phyloP scores from a whole-genome alignment of 2,113 vertebrate species.

The Felis chaus region DNA sequence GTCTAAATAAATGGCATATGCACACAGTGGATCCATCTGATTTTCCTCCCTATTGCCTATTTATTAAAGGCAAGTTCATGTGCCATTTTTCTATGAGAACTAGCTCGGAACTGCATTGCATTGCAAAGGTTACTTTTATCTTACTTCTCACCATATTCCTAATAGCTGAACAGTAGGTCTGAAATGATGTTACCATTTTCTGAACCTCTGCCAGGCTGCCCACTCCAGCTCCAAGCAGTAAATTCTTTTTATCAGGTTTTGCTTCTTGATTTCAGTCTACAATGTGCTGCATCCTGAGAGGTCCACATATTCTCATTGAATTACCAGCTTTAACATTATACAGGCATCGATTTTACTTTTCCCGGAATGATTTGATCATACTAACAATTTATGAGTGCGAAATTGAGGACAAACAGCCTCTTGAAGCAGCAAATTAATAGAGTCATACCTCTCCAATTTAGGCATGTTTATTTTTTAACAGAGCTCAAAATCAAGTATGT shows the following conservation, averaged over 20 bases:
- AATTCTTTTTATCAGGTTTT: conserved; percentile 48
- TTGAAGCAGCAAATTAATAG: conserved; percentile 48
- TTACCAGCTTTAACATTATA: conserved; percentile 28
- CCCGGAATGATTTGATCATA: conserved; percentile 44
- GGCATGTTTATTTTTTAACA: conserved; percentile 53
- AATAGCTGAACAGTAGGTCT: background rate
- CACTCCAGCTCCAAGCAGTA: conserved; percentile 9
- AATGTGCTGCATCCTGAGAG: conserved; percentile 14
- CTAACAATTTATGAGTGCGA: conserved; percentile 50
- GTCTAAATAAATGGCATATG: background rate
- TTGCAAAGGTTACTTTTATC: conserved; percentile 33
- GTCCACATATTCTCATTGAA: conserved; percentile 42
- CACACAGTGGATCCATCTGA: background rate
- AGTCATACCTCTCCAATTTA: conserved; percentile 57
- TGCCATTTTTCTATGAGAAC: conserved; percentile 19
- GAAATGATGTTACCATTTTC: background rate
- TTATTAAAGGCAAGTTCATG: conserved; percentile 41
- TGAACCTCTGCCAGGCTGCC: conserved; percentile 7
- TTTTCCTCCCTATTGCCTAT: background rate
- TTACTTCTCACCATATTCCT: conserved; percentile 16
- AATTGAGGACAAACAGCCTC: conserved; percentile 3
- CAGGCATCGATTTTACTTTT: conserved; percentile 59
- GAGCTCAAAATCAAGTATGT: conserved; percentile 42
- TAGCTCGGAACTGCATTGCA: background rate
- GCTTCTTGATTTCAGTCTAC: conserved; percentile 55